Conservation (phyloP, 1,140 invertebrate genomes). For the Trinorchestia longiramus region DNA sequence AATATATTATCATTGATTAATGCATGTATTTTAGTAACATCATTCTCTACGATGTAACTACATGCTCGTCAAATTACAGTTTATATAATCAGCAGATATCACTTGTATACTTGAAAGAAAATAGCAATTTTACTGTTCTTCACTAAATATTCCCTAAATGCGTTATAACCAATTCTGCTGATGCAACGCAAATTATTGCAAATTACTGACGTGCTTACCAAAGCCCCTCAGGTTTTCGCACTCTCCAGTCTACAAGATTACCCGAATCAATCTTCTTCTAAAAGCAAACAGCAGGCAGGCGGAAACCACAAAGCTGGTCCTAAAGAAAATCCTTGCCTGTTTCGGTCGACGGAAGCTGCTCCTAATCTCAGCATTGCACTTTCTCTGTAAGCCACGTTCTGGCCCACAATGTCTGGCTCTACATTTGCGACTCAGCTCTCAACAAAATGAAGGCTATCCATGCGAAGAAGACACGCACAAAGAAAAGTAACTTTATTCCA, state of each 20-base stretch:
- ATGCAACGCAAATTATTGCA: background rate
- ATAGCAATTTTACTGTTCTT: too few species aligned
- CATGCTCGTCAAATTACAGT: background rate
- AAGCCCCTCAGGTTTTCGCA: background rate
- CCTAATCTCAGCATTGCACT: slow-evolving; percentile 6
- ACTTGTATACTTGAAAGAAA: too few species aligned
- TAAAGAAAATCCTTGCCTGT: background rate
- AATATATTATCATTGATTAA: too few species aligned
- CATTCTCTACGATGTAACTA: background rate
- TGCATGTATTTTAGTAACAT: too few species aligned
- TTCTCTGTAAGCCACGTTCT: background rate
- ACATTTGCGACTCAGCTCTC: background rate
- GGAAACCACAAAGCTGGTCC: background rate
- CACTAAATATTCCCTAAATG: background rate
- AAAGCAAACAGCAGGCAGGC: background rate
- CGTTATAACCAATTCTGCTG: background rate
- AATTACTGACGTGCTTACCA: background rate
- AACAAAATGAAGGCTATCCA: background rate
- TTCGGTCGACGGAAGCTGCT: background rate
- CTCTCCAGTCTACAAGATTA: background rate
- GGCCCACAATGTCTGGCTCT: background rate
- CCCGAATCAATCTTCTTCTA: background rate
- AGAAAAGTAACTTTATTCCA: too few species aligned
- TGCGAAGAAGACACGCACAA: background rate
- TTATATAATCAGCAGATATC: background rate